Conservation (phyloP, 1,140 invertebrate species). For the Aphelinus certus region DNA sequence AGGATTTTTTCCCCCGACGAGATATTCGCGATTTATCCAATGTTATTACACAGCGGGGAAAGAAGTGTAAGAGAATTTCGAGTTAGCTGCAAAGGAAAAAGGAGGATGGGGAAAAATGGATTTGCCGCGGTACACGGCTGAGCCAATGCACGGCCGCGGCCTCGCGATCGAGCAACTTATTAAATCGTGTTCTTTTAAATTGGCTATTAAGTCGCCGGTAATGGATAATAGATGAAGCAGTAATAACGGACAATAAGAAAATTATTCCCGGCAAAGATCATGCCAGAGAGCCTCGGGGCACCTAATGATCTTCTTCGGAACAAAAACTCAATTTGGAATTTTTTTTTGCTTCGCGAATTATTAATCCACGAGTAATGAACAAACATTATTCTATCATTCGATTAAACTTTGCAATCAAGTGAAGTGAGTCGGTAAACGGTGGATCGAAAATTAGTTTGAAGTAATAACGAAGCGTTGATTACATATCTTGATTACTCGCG, state of each 20-base stretch:
- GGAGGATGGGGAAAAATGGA: background rate
- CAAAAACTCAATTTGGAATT: slow-evolving; percentile 29
- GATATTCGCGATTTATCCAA: background rate
- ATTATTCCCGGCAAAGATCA: slow-evolving; percentile 40
- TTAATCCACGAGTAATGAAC: slow-evolving; percentile 5
- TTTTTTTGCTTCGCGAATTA: slow-evolving; percentile 5
- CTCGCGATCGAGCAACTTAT: slow-evolving; percentile 44
- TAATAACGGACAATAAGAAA: slow-evolving; percentile 46
- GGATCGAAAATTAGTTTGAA: too few species aligned
- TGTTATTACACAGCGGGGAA: too few species aligned
- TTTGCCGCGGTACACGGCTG: slow-evolving; percentile 7
- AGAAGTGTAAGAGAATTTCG: too few species aligned
- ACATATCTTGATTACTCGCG: too few species aligned
- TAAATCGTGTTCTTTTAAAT: slow-evolving; percentile 50
- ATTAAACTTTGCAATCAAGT: slow-evolving; percentile 11
- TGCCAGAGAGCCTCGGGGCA: slow-evolving; percentile 5
- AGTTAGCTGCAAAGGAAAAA: background rate
- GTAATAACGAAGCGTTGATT: too few species aligned
- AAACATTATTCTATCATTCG: slow-evolving; percentile 20
- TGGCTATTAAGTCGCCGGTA: slow-evolving; percentile 48
- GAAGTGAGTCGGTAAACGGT: too few species aligned
- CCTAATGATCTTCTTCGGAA: slow-evolving; percentile 11
- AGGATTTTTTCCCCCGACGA: too few species aligned
- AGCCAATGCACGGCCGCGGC: slow-evolving; percentile 38
- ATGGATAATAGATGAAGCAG: slow-evolving; percentile 43